Percentiles rank a stretch among this genome's conserved stretches.
These are phyloP conservation scores for Parauchenoglanis ngamensis DNA, from an alignment of 2,797 vertebrate genomes.

Conservation along the genomic window DNA sequence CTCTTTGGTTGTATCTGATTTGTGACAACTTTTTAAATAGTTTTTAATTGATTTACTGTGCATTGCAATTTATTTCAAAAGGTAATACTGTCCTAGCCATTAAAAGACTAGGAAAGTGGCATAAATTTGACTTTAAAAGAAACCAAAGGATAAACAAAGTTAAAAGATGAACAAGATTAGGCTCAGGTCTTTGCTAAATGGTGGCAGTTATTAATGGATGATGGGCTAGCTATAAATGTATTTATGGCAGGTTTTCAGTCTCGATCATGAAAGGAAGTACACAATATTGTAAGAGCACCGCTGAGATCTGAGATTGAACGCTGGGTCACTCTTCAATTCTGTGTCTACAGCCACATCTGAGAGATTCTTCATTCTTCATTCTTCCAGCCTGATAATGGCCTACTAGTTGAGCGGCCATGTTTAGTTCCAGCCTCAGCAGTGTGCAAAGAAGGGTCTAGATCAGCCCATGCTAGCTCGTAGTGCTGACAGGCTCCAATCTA, in stretches of 20 bases:
- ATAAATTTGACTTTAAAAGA: not conserved
- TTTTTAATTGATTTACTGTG: not conserved
- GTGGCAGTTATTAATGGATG: not conserved
- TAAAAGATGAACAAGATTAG: not conserved
- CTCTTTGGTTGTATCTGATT: not conserved
- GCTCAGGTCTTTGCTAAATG: not conserved
- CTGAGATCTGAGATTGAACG: too few relatives aligned
- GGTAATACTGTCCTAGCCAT: too few relatives aligned
- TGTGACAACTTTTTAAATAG: not conserved
- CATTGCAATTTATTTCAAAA: not conserved
- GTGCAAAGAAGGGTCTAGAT: not conserved
- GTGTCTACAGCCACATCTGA: not conserved
- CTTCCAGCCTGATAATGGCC: not conserved
- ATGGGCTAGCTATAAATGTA: not conserved
- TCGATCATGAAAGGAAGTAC: too few relatives aligned
- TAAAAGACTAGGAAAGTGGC: not conserved
- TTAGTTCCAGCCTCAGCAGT: not conserved
- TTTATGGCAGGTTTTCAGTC: too few relatives aligned
- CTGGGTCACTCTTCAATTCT: not conserved
- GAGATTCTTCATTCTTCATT: not conserved
- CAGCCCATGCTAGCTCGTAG: too few relatives aligned
- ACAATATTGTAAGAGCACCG: not conserved
- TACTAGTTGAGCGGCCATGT: not conserved
- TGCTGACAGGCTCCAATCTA: not conserved
- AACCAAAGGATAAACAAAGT: not conserved